phyloP scores from a whole-genome alignment of 2,113 vertebrate species.

The Eretmochelys imbricata region DNA sequence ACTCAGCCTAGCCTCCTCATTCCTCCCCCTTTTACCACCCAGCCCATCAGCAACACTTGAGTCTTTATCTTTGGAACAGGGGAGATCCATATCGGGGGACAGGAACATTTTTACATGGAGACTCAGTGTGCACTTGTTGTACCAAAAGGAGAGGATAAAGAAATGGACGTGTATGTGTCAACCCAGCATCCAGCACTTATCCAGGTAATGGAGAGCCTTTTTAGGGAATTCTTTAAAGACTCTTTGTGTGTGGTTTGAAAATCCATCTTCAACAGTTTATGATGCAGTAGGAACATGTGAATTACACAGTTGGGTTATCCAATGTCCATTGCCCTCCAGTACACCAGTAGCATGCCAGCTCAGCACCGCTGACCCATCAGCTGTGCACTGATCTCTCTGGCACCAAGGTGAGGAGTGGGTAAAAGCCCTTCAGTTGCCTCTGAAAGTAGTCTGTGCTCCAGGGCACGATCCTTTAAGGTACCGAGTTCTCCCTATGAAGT shows the following conservation, averaged over 20 bases:
- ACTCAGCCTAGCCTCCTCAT: background rate
- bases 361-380: background rate
- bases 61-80: conserved; percentile 58
- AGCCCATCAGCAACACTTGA: background rate
- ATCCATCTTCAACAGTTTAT: background rate
- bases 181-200: conserved; percentile 72
- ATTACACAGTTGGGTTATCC: background rate
- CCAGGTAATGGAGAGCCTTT: conserved; percentile 71
- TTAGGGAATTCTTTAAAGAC: background rate
- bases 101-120: conserved; percentile 85
- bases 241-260: background rate
- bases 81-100: conserved; percentile 76
- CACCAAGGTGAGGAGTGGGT: background rate
- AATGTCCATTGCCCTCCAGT: background rate
- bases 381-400: background rate
- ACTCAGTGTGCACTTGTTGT: conserved; percentile 80
- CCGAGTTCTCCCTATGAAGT: background rate
- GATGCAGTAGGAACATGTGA: background rate
- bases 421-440: background rate
- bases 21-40: background rate
- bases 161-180: conserved; percentile 81
- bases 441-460: background rate
- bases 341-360: background rate
- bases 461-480: background rate
- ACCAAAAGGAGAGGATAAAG: conserved; percentile 80